Conservation (phyloP, 2,797 vertebrate species). For the Anguilla obscura region DNA sequence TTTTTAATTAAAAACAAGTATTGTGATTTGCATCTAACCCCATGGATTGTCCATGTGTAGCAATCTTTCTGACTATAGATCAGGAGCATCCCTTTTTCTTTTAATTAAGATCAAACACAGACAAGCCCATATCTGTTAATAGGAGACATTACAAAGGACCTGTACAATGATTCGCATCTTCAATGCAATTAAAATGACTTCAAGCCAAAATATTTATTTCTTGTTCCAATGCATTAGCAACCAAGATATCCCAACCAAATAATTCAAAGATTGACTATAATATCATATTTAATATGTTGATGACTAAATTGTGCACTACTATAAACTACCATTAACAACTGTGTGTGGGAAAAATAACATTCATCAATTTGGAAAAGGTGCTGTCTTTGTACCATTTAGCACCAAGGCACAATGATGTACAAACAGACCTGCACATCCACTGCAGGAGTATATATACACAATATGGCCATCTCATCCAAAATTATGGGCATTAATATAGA, state of each 20-base stretch:
- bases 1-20: background rate
- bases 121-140: background rate
- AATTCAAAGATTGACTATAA: background rate
- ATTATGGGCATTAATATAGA: no score
- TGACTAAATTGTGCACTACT: background rate
- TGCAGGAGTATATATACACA: background rate
- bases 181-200: background rate
- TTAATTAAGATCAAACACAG: background rate
- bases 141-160: background rate
- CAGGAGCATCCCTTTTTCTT: background rate
- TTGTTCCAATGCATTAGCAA: background rate
- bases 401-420: background rate
- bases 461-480: no score
- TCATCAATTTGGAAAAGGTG: background rate
- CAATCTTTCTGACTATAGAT: background rate
- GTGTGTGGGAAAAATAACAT: background rate
- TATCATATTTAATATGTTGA: background rate
- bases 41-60: background rate
- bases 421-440: background rate
- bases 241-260: background rate
- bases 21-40: background rate
- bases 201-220: background rate
- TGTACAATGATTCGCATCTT: background rate
- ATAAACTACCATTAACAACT: background rate
- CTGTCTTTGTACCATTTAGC: background rate